Base-by-base conservation (phyloP, 2,888 invertebrate genomes). In the Trissoscelio sp. region DNA sequence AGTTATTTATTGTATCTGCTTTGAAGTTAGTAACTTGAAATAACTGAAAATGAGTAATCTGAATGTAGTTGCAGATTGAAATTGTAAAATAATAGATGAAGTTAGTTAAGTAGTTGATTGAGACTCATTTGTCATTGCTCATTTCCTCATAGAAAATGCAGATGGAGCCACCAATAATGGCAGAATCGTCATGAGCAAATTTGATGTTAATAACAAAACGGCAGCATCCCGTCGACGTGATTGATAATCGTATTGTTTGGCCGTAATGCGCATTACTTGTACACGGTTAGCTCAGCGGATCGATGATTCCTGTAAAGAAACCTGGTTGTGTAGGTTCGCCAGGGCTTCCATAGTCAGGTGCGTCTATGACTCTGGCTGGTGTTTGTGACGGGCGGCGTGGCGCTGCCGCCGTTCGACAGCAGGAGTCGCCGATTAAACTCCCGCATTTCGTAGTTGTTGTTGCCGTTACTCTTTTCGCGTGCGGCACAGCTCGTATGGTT, bases 381-480 rank as follows among this genome's bases (percentile, higher is more conserved):
- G 92, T 92, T 88, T 92, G 91, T 91, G 92, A 93, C 87, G 91
- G 93, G 85, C 92, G 93, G 79, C 92, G 92, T 85, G 91, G 89
- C 89, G 75, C 88, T 88, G 28, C 86, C 86, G 16, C 89, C 89
- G 70, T 89, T 91, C 73, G 90, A 88, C 75, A 90, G 84, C 83
- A 91, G 84, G 83, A 91, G 83, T 78, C 90, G 86, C 55, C 90
- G 85, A 73, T 93, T 94, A 88, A 96, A 93, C 91, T 96, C 96
- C 58, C 95, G 93, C 94, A 96, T 94, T 91, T 96, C 96, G 91
- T 95, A 96, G 89, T 95, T 96, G 91, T 95, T 96, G 92, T 95
- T 95, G 62, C 95, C 95, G 91, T 95, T 95, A 79, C 94, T 94
- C 90, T 94, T 95, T 82, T 94, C 94, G 34, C 91, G 90, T 53